Conservation (phyloP, 2,797 vertebrate genomes). For the Uromys caudimaculatus region DNA sequence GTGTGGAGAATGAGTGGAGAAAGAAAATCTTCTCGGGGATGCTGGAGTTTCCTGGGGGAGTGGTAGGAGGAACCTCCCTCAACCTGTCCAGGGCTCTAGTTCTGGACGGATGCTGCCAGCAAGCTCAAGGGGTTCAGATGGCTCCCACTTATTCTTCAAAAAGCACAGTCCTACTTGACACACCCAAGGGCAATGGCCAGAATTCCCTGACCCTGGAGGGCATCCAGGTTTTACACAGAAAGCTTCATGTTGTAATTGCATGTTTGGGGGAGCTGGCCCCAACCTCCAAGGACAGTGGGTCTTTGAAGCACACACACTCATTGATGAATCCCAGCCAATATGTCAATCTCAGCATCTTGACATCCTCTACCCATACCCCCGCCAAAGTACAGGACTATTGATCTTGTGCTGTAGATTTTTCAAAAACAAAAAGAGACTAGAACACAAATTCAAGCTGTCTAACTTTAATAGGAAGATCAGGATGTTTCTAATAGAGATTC, state of each 20-base stretch:
- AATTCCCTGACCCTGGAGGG: background rate
- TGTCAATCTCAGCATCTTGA: background rate
- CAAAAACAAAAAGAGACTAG: background rate
- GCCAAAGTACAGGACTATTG: background rate
- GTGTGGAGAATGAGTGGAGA: background rate
- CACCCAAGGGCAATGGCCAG: background rate
- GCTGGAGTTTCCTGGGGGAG: background rate
- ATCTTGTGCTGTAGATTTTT: background rate
- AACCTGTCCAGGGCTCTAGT: background rate
- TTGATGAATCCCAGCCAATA: background rate
- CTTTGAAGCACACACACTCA: background rate
- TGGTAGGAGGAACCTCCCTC: background rate
- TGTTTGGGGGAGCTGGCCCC: background rate
- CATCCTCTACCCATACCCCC: background rate
- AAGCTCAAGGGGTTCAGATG: background rate
- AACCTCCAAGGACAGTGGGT: background rate
- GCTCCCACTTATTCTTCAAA: conserved; percentile 1
- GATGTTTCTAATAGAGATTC: background rate
- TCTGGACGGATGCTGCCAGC: background rate
- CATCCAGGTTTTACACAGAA: background rate
- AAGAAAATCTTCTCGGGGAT: background rate
- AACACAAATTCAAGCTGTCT: background rate
- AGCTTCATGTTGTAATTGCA: background rate
- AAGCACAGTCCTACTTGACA: background rate
- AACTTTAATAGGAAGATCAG: background rate